A percentile compares a stretch with the other conserved stretches of the same genome.
Conservation (phyloP, 2,797 vertebrate genomes). For the Decapterus maruadsi region DNA sequence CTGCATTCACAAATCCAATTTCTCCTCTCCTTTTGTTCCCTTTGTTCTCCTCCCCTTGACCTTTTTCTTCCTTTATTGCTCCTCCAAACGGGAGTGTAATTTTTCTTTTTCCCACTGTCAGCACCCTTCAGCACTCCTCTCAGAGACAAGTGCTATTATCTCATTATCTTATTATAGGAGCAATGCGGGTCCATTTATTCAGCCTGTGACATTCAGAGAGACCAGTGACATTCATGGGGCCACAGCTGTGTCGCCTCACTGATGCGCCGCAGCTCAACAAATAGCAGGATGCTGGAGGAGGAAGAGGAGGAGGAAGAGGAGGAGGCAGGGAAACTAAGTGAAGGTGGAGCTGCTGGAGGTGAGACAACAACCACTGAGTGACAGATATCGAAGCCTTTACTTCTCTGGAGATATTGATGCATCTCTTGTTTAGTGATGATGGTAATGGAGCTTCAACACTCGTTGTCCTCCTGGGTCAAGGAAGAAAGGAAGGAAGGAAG, state of each 20-base stretch:
- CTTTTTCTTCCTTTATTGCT: slow-evolving; percentile 64
- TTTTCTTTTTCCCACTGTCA: slow-evolving; percentile 59
- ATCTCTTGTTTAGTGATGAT: not conserved
- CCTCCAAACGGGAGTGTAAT: slow-evolving; percentile 57
- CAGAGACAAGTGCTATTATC: slow-evolving; percentile 70
- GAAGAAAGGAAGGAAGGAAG: no score
- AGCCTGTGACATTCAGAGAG: slow-evolving; percentile 71
- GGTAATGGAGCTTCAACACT: no score
- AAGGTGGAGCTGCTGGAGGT: not conserved
- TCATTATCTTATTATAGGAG: slow-evolving; percentile 66
- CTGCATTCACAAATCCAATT: slow-evolving; percentile 44
- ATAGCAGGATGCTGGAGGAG: slow-evolving; percentile 1
- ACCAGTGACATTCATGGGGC: slow-evolving; percentile 50
- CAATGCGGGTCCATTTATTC: slow-evolving; percentile 52
- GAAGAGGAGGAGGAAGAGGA: not conserved
- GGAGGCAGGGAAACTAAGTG: not conserved
- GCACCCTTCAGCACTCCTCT: slow-evolving; percentile 52
- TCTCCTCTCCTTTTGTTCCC: slow-evolving; percentile 50
- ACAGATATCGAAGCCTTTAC: not conserved
- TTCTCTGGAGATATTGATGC: not conserved
- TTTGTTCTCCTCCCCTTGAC: slow-evolving; percentile 68
- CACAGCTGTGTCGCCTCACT: slow-evolving; percentile 10
- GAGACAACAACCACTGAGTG: not conserved
- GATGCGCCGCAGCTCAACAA: slow-evolving; percentile 14
- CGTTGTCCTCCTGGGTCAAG: no score